Evolutionary conservation across 2,797 vertebrate species (phyloP), one percentile per base, ranked within the genome.

Genomic region (Champsocephalus gunnari): DNA sequence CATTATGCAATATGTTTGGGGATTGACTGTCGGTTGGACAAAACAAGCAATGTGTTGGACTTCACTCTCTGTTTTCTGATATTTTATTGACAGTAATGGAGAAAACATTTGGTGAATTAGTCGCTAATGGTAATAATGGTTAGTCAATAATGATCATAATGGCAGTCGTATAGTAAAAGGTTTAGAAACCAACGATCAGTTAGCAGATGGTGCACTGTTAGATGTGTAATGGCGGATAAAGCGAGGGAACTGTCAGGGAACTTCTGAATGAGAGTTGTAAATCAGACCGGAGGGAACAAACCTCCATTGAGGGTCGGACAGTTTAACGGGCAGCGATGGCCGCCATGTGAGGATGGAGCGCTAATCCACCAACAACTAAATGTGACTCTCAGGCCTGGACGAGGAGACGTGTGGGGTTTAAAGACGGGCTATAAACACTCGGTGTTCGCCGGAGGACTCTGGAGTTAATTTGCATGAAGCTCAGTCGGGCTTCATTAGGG

Each of bases 271-370:
- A 69, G 17, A 56, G 86, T 9, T 79, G 90, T 94, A 95, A 95
- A 94, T 94, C 92, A 94, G 86, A 78, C 76, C 61, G 12, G 3
- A 19, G 78, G 81, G 72, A 34, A 89, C 84, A 92, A 91, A 87
- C 83, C 66, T 75, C 88, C 84, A 88, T 91, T 91, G 87, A 94
- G 81, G 78, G 72, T 70, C 55, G 60, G 93, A 93, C 93, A 93
- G 88, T 88, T 93, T 94, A 94, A 95, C 86, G 88, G 86, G 83
- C 84, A 72, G 86, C 85, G 92, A 92, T 87, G 91, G 82, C 85
- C 86, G 66, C 88, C 81, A 63, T 87, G 86, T 75, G 88, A 88
- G 86, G 85, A 85, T 70, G 89, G 85, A 87, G 85, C 55, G 78
- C 88, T 89, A 78, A 90, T 90, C 89, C 90, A 92, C 88, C 87